phyloP scores from a whole-genome alignment of 1,140 invertebrate genomes.

The Zaprionus lachaisei region DNA sequence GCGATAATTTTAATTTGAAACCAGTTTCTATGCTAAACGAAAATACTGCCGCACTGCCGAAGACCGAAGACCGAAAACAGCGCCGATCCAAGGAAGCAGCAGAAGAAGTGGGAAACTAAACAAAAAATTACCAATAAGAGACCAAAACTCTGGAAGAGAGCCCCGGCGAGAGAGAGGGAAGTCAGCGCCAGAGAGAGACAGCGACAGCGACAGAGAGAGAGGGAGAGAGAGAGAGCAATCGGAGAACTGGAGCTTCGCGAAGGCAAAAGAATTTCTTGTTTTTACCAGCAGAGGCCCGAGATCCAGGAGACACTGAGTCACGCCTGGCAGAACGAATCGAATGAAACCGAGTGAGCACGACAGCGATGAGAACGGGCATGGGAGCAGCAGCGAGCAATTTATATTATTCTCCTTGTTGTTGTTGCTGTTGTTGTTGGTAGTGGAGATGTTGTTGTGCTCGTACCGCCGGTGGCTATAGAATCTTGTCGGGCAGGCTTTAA shows the following conservation, averaged over 20 bases:
- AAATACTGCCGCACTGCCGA: constrained; percentile 65
- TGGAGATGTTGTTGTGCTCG: constrained; percentile 50
- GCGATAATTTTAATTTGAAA: constrained; percentile 84
- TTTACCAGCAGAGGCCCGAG: constrained; percentile 30
- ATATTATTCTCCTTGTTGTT: constrained; percentile 45
- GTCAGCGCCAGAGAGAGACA: neutral
- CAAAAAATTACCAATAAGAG: constrained; percentile 62
- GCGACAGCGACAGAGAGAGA: neutral
- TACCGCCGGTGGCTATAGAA: constrained; percentile 77
- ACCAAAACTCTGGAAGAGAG: constrained; percentile 24
- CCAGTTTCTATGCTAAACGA: constrained; percentile 82
- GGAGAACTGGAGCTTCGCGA: constrained; percentile 31
- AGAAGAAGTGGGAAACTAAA: constrained; percentile 52
- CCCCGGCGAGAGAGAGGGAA: neutral
- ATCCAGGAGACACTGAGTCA: constrained; percentile 45
- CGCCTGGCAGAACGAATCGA: constrained; percentile 35
- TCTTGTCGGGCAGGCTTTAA: constrained; percentile 59
- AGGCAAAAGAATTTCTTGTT: constrained; percentile 68
- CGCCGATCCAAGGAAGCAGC: constrained; percentile 50
- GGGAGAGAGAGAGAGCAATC: constrained; percentile 16
- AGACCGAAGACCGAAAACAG: constrained; percentile 32
- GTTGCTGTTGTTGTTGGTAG: constrained; percentile 36
- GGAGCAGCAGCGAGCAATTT: constrained; percentile 48
- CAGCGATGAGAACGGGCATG: constrained; percentile 38
- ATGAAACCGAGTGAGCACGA: constrained; percentile 54